Conservation (phyloP, 2,797 vertebrate species). For the Dicrostonyx torquatus region DNA sequence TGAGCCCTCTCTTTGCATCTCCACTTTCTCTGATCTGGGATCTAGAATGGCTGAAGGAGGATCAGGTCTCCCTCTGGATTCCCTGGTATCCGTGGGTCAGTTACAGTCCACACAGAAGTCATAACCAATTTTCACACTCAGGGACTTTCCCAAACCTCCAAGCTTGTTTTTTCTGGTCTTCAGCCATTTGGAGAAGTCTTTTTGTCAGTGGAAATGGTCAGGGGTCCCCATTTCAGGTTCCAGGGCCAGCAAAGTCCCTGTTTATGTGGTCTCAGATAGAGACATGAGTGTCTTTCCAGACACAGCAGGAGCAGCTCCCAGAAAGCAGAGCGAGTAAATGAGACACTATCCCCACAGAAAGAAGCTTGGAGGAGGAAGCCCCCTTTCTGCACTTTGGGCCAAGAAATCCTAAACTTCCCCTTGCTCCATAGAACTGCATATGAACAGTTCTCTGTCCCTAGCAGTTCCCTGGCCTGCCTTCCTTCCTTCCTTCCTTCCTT, state of each 20-base stretch:
- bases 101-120: background rate
- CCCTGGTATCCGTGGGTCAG: background rate
- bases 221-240: background rate
- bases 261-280: fast-evolving
- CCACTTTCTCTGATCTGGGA: background rate
- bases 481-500: background rate
- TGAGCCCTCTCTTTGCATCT: background rate
- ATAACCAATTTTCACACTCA: background rate
- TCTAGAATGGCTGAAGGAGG: background rate
- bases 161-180: background rate
- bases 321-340: background rate
- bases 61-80: background rate
- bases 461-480: background rate
- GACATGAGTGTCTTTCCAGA: background rate
- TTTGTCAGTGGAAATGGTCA: fast-evolving
- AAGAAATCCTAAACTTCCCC: background rate
- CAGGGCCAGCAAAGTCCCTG: background rate
- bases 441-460: background rate
- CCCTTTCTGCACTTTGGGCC: background rate
- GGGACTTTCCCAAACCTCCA: background rate
- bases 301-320: background rate
- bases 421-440: background rate
- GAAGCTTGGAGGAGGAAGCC: fast-evolving
- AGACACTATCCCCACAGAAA: background rate
- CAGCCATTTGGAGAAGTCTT: background rate